Base-by-base conservation (phyloP, 2,797 vertebrate species). In the Chaunax sp. region DNA sequence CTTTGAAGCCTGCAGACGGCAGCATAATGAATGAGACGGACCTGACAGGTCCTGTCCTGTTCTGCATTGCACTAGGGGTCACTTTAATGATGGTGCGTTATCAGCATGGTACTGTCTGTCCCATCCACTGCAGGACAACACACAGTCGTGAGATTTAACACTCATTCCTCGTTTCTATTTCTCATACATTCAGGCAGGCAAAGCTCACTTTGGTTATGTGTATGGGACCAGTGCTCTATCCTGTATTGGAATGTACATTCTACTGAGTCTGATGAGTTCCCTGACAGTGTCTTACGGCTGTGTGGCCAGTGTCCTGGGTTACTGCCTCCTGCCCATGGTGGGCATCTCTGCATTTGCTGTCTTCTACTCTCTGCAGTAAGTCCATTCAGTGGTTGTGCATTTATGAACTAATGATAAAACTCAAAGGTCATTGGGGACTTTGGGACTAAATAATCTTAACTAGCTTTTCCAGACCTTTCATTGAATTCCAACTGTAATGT, bases 21-120 rank as follows among this genome's bases (percentile, higher is more conserved):
- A 96, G 87, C 92, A 98, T 98, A 72, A 98, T 97, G 96, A 97
- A 96, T 8, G 96, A 98, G 88, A 97, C 96, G 0, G 97, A 98
- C 72, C 80, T 98, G 92, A 94, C 96, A 0, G 96, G 97, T 25
- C 96, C 96, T 1, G 91, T 98, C 93, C 92, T 98, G 4, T 98
- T 97, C 87, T 97, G 96, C 58, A 81, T 97, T 45, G 93, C 95
- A 2, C 96, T 98, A 77, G 96, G 96, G 62, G 94, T 95, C 64
- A 97, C 95, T 0, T 84, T 97, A 49, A 89, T 97, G 74, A 90
- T 97, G 93, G 96, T 97, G 90, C 66, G 78, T 19, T 7, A 25
- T 6, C 1, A 10, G n/a, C 19, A 26, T 15, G 3, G 2, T 33
- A 5, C 18, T 23, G 23, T 26, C n/a, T 18, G 40, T 6, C 11